These are phyloP conservation scores for Parelbella ahira DNA, from an alignment of 2,888 invertebrate species.

Conservation along the genomic window DNA sequence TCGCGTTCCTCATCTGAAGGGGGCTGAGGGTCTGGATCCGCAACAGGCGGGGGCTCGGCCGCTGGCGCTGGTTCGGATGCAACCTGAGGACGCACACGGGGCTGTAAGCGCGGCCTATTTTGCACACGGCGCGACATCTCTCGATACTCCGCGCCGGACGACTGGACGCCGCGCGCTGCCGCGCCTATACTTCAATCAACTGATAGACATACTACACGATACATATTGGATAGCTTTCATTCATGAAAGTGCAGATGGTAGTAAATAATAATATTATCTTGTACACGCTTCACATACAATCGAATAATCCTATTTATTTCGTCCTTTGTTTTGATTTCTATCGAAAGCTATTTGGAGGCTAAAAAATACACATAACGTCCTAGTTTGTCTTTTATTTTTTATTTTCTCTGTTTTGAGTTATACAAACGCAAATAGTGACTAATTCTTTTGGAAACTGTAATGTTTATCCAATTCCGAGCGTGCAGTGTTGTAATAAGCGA, in stretches of 20 bases:
- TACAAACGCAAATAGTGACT: neutral
- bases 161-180: constrained; percentile 57
- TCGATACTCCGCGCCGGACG: constrained; percentile 54
- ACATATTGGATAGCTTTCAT: constrained; percentile 34
- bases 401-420: no score
- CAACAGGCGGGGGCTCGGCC: constrained; percentile 61
- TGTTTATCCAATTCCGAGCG: constrained; percentile 15
- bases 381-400: no score
- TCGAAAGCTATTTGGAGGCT: no score
- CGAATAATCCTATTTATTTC: no score
- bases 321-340: no score
- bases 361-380: no score
- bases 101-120: constrained; percentile 58
- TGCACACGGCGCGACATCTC: constrained; percentile 71
- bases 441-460: constrained; percentile 2
- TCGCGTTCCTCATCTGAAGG: constrained; percentile 76
- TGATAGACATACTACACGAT: constrained; percentile 34
- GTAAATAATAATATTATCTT: no score
- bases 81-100: constrained; percentile 67
- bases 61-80: constrained; percentile 65
- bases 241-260: constrained; percentile 31
- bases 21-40: constrained; percentile 61
- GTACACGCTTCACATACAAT: no score
- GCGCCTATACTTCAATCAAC: constrained; percentile 39
- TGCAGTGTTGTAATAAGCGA: constrained; percentile 25